phyloP scores from a whole-genome alignment of 2,888 invertebrate genomes.

The Drosophila multiciliata region DNA sequence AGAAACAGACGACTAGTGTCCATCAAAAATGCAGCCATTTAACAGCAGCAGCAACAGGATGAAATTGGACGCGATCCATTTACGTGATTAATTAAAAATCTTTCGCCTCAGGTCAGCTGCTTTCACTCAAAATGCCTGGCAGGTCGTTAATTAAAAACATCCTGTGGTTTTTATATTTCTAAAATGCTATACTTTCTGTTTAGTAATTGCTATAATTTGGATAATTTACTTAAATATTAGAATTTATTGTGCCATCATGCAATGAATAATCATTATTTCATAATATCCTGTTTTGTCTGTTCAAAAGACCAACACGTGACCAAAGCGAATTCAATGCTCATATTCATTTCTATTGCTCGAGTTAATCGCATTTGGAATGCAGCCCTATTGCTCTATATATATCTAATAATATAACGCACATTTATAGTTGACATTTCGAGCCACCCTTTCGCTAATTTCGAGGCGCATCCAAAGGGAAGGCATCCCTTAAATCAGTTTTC shows the following conservation, averaged over 20 bases:
- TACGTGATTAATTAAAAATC: slow-evolving; percentile 71
- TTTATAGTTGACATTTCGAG: slow-evolving; percentile 34
- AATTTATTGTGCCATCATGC: slow-evolving; percentile 23
- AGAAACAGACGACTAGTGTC: slow-evolving; percentile 73
- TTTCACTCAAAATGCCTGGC: slow-evolving; percentile 71
- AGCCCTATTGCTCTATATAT: slow-evolving; percentile 50
- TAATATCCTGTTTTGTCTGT: slow-evolving; percentile 41
- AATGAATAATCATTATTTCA: slow-evolving; percentile 39
- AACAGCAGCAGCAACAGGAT: slow-evolving; percentile 32
- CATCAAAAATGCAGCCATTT: slow-evolving; percentile 74
- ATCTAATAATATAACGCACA: slow-evolving; percentile 34
- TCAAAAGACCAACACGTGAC: slow-evolving; percentile 83
- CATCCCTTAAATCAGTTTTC: slow-evolving; percentile 61
- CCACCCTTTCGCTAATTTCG: slow-evolving; percentile 73
- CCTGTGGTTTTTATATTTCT: slow-evolving; percentile 10
- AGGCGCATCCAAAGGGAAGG: slow-evolving; percentile 55
- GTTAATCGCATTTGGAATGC: slow-evolving; percentile 60
- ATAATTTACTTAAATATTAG: background rate
- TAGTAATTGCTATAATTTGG: background rate
- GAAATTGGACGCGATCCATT: slow-evolving; percentile 35
- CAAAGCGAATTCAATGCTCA: slow-evolving; percentile 84
- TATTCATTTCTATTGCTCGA: slow-evolving; percentile 74
- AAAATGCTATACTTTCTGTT: background rate
- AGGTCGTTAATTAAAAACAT: slow-evolving; percentile 64
- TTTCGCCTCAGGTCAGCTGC: slow-evolving; percentile 48